A percentile compares a stretch with the other conserved stretches of the same genome.
Evolutionary conservation across 2,113 vertebrate species (phyloP).

Genomic region (Leucoraja erinaceus): DNA sequence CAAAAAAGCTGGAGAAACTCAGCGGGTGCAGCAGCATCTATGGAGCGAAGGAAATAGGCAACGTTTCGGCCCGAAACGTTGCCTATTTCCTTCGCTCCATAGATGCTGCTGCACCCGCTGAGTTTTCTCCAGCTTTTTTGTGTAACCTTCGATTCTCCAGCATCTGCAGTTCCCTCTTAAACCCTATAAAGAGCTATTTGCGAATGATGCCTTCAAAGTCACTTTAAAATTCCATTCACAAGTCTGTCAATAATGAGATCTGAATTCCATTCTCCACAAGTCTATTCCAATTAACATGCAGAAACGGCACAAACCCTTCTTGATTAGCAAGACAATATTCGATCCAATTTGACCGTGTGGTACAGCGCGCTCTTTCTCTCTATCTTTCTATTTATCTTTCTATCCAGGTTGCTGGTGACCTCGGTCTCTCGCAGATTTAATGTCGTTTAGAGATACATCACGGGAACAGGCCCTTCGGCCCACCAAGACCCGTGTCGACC

Average conservation of each 20-base stretch:
- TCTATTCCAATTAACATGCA: constrained; percentile 1
- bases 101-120: too few relatives aligned
- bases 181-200: not conserved
- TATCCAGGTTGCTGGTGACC: not conserved
- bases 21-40: too few relatives aligned
- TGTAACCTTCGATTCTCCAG: too few relatives aligned
- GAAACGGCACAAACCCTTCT: not conserved
- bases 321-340: not conserved
- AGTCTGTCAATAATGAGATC: not conserved
- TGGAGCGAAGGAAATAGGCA: too few relatives aligned
- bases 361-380: not conserved
- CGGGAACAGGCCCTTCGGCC: too few relatives aligned
- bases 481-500: too few relatives aligned
- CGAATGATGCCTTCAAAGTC: not conserved
- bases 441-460: too few relatives aligned
- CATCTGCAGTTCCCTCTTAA: too few relatives aligned
- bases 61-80: too few relatives aligned
- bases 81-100: too few relatives aligned
- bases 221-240: not conserved
- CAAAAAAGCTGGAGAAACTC: too few relatives aligned
- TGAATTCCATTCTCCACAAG: constrained; percentile 7
- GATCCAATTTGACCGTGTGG: not conserved
- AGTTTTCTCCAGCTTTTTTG: too few relatives aligned
- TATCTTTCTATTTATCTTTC: not conserved
- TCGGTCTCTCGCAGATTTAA: not conserved